Base-by-base conservation (phyloP, 2,113 vertebrate genomes). In the Cavia aperea region DNA sequence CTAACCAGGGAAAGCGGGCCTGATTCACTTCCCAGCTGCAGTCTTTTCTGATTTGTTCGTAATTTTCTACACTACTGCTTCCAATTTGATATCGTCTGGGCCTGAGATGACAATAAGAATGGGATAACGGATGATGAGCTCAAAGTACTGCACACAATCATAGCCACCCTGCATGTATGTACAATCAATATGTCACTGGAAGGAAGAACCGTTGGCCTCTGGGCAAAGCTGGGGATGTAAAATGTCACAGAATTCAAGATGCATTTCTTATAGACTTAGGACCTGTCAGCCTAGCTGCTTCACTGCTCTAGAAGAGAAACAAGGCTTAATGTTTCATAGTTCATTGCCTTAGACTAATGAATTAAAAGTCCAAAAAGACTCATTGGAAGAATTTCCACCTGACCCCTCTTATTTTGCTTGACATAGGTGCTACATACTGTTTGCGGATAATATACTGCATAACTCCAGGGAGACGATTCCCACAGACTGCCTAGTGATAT, bases 1-100 rank as follows among this genome's bases (percentile, higher is more conserved):
- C 62, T 91, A 91, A 93, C 92, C 0, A 51, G 93, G 75, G 96
- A 94, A 82, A 33, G 43, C 86, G n/a, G 73, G 90, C 93, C 97
- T 97, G 96, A 97, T 97, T 97, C 96, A 96, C 96, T 97, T 97
- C 97, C 97, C 97, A 98, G 97, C 97, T 96, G 94, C 96, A 94
- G 96, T 95, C 97, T 94, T 90, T 92, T 98, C 96, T 97, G 96
- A 98, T 98, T 98, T 97, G 97, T 96, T 97, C 19, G 11, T 97
- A 97, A 97, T 98, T 98, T 98, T 97, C 97, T 97, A 97, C 91
- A 92, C 97, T 98, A 94, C 95, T 98, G 97, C 96, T 97, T 97
- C 97, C 97, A 97, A 97, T 98, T 97, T 98, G 97, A 97, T 97
- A 96, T 93, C 94, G 96, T 95, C 97, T 97, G 97, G 97, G 93